phyloP scores from a whole-genome alignment of 2,888 invertebrate genomes.

The Melitaea athalia region DNA sequence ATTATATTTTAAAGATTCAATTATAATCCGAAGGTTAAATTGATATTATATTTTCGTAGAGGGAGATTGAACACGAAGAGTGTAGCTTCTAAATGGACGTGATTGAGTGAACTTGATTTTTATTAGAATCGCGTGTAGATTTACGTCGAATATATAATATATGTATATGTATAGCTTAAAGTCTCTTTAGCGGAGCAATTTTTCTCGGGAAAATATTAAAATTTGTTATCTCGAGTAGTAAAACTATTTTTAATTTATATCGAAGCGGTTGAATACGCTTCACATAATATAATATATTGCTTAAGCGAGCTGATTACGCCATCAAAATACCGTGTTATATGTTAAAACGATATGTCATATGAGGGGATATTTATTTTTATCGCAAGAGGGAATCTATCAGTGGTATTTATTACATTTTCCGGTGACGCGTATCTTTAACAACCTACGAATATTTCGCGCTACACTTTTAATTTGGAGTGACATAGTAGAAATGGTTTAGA shows the following conservation, averaged over 20 bases:
- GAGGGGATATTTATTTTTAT: conserved; percentile 5
- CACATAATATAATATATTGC: not conserved
- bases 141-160: not conserved
- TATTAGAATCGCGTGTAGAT: conserved; percentile 9
- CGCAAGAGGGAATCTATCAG: not conserved
- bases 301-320: conserved; percentile 3
- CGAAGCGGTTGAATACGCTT: conserved; percentile 1
- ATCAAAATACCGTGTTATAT: not conserved
- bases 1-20: conserved; percentile 17
- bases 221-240: not conserved
- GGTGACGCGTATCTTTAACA: not conserved
- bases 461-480: not conserved
- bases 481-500: not conserved
- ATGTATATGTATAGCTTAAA: conserved; percentile 1
- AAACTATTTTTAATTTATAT: not conserved
- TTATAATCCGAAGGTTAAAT: conserved; percentile 22
- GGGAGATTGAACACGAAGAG: conserved; percentile 42
- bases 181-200: not conserved
- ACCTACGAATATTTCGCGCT: not conserved
- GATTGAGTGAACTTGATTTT: conserved; percentile 15
- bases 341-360: not conserved
- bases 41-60: conserved; percentile 18
- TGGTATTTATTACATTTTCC: not conserved
- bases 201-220: not conserved
- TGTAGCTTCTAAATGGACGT: conserved; percentile 5